Evolutionary conservation across 2,888 invertebrate species (phyloP).

Genomic region (Watsonalla cultraria): DNA sequence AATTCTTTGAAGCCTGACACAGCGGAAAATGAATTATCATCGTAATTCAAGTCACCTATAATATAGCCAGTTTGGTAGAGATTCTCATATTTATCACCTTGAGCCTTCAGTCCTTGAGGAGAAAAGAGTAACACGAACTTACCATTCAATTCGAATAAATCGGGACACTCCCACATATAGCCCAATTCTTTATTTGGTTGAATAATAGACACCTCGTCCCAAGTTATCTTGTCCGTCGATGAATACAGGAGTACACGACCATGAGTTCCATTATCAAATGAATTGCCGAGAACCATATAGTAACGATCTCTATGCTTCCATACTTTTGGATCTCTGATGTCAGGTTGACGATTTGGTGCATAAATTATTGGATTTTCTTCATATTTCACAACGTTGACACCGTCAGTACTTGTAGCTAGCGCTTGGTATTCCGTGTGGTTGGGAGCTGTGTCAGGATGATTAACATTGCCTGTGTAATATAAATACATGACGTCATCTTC

Average conservation of each 20-base stretch:
- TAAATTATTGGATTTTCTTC: conserved; percentile 50
- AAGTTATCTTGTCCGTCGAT: conserved; percentile 49
- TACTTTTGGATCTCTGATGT: conserved; percentile 72
- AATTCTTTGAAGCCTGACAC: conserved; percentile 48
- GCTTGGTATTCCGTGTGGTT: conserved; percentile 51
- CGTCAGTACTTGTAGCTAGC: conserved; percentile 53
- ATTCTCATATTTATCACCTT: conserved; percentile 54
- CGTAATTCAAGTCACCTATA: conserved; percentile 57
- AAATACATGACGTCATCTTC: conserved; percentile 51
- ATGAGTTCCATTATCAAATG: conserved; percentile 38
- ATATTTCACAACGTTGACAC: conserved; percentile 49
- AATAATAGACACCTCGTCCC: conserved; percentile 45
- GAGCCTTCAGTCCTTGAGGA: conserved; percentile 54
- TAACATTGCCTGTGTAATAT: conserved; percentile 61
- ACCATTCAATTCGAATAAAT: conserved; percentile 61
- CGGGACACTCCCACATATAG: conserved; percentile 75
- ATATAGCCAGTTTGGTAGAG: conserved; percentile 62
- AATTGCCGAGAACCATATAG: conserved; percentile 68
- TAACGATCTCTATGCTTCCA: conserved; percentile 54
- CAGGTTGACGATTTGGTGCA: conserved; percentile 45
- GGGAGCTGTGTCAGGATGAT: conserved; percentile 35
- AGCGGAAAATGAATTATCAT: conserved; percentile 36
- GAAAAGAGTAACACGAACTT: conserved; percentile 61
- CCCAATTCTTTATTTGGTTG: conserved; percentile 54
- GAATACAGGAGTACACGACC: conserved; percentile 54